Conservation (phyloP, 2,113 vertebrate genomes). For the Coracopsis vasa region DNA sequence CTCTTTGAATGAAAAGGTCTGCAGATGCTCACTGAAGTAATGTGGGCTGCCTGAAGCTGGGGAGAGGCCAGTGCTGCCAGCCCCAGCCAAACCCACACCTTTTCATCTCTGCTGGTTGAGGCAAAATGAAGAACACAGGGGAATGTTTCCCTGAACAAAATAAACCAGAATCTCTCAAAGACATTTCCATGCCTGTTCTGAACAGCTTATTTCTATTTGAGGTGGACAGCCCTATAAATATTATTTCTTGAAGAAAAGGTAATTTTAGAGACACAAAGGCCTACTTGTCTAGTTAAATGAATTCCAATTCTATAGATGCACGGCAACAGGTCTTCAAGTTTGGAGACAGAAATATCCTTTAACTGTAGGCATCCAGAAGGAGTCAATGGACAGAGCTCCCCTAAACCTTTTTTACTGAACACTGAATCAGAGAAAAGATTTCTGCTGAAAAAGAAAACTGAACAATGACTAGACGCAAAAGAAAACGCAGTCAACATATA, state of each 20-base stretch:
- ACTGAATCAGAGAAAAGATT: not conserved
- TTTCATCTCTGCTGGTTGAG: not conserved
- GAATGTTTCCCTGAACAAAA: not conserved
- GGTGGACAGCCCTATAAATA: not conserved
- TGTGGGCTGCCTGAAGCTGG: not conserved
- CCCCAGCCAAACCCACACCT: not conserved
- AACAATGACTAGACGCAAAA: not conserved
- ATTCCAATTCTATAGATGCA: not conserved
- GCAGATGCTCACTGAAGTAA: constrained; percentile 10
- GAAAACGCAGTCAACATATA: not conserved
- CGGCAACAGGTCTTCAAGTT: not conserved
- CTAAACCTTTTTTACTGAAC: not conserved
- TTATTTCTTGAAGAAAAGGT: not conserved
- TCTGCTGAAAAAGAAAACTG: not conserved
- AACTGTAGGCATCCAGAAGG: not conserved
- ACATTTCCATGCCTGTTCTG: not conserved
- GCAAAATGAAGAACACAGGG: not conserved
- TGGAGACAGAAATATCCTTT: not conserved
- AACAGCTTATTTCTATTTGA: not conserved
- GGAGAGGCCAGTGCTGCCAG: not conserved
- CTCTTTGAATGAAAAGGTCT: constrained; percentile 20
- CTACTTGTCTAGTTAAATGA: not conserved
- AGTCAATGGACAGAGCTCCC: not conserved
- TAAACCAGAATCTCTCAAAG: not conserved
- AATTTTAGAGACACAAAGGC: not conserved